Percentiles rank a stretch among this genome's conserved stretches.
Conservation (phyloP, 2,113 vertebrate genomes). For the Callocephalon fimbriatum region DNA sequence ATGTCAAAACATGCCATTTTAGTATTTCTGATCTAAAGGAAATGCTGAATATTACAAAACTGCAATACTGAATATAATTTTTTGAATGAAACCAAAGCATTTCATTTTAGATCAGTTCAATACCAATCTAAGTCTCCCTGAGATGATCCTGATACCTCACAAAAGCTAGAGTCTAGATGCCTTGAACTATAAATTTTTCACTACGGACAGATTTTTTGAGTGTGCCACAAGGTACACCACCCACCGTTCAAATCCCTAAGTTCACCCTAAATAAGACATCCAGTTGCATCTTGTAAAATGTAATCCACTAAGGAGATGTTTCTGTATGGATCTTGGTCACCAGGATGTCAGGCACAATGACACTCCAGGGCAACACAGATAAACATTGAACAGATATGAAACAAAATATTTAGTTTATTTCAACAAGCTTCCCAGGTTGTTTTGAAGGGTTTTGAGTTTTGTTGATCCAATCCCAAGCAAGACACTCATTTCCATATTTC, state of each 20-base stretch:
- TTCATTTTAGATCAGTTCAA: not conserved
- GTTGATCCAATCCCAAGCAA: not conserved
- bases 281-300: not conserved
- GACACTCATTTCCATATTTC: not conserved
- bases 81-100: constrained; percentile 29
- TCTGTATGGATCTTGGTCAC: not conserved
- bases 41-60: constrained; percentile 41
- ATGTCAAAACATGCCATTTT: constrained; percentile 56
- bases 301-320: not conserved
- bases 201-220: not conserved
- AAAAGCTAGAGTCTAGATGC: not conserved
- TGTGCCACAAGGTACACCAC: not conserved
- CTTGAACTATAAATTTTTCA: not conserved
- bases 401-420: not conserved
- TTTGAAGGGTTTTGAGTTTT: not conserved
- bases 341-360: not conserved
- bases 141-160: not conserved
- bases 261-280: not conserved
- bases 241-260: fast-evolving
- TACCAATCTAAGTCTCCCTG: not conserved
- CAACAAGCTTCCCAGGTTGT: not conserved
- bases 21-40: constrained; percentile 52
- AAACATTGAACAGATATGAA: not conserved
- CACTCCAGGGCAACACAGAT: not conserved
- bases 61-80: not conserved